These are phyloP conservation scores for Nomada lathburiana DNA, from an alignment of 2,888 invertebrate species.

Conservation along the genomic window DNA sequence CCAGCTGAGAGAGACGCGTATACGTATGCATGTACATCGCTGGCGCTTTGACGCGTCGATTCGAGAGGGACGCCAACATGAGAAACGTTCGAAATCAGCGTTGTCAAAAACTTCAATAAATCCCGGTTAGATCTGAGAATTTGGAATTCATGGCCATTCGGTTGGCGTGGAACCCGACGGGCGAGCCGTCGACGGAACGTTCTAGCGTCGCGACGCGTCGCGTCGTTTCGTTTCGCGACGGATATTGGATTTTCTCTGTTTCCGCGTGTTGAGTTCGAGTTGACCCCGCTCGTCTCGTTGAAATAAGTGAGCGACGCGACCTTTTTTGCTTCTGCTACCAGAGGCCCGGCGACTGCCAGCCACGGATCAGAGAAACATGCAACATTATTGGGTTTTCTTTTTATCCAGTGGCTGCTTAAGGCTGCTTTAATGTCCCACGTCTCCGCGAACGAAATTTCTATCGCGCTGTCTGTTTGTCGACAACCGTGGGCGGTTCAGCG, in stretches of 20 bases:
- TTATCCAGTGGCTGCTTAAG: constrained; percentile 15
- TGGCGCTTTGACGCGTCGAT: not conserved
- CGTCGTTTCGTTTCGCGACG: constrained; percentile 55
- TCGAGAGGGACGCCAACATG: not conserved
- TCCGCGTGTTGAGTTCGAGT: constrained; percentile 60
- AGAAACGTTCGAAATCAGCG: constrained; percentile 28
- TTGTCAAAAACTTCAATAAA: constrained; percentile 47
- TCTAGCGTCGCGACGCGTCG: constrained; percentile 18
- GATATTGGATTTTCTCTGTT: constrained; percentile 69
- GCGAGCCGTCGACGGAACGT: constrained; percentile 23
- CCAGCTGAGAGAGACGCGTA: not conserved
- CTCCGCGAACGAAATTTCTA: not conserved
- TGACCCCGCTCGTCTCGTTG: constrained; percentile 48
- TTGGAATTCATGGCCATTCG: constrained; percentile 47
- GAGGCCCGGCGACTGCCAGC: not conserved
- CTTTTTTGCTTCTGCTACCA: not conserved
- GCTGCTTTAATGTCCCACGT: constrained; percentile 16
- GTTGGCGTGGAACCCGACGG: not conserved
- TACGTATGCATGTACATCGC: not conserved
- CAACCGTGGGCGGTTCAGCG: not conserved
- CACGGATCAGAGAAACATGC: constrained; percentile 20
- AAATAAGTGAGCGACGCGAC: constrained; percentile 35
- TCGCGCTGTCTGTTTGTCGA: not conserved
- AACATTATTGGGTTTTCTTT: constrained; percentile 21
- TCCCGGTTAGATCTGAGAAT: constrained; percentile 30